Conservation (phyloP, 2,888 invertebrate genomes). For the Leucophora obtusa region DNA sequence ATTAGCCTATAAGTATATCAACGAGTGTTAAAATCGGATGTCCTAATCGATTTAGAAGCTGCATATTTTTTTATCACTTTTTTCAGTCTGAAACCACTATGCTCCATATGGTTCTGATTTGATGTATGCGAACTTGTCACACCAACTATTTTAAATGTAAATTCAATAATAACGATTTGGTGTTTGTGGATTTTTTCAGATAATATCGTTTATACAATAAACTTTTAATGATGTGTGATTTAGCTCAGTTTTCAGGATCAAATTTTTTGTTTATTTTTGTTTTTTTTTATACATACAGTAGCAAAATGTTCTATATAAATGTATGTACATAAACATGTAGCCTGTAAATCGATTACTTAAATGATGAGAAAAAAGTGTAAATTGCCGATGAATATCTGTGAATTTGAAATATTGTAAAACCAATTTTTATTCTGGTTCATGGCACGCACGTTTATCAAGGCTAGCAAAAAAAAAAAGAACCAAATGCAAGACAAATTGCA, state of each 20-base stretch:
- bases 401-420: conserved; percentile 44
- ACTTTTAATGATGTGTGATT: conserved; percentile 54
- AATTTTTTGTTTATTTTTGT: conserved; percentile 7
- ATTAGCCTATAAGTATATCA: too few species aligned
- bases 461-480: conserved; percentile 6
- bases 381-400: conserved; percentile 54
- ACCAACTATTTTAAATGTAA: conserved; percentile 21
- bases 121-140: too few species aligned
- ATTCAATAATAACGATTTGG: conserved; percentile 43
- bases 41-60: too few species aligned
- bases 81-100: too few species aligned
- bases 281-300: not conserved
- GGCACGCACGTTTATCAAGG: conserved; percentile 49
- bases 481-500: conserved; percentile 55
- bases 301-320: not conserved
- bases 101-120: too few species aligned
- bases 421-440: conserved; percentile 23
- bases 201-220: conserved; percentile 39
- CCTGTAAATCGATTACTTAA: conserved; percentile 37
- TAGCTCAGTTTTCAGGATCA: conserved; percentile 18
- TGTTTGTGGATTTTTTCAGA: not conserved
- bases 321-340: not conserved
- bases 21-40: too few species aligned
- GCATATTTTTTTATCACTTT: too few species aligned
- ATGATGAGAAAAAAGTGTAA: conserved; percentile 45